These are phyloP conservation scores for Acrocyrtus sp. DNA, from an alignment of 2,888 invertebrate species.

Conservation along the genomic window DNA sequence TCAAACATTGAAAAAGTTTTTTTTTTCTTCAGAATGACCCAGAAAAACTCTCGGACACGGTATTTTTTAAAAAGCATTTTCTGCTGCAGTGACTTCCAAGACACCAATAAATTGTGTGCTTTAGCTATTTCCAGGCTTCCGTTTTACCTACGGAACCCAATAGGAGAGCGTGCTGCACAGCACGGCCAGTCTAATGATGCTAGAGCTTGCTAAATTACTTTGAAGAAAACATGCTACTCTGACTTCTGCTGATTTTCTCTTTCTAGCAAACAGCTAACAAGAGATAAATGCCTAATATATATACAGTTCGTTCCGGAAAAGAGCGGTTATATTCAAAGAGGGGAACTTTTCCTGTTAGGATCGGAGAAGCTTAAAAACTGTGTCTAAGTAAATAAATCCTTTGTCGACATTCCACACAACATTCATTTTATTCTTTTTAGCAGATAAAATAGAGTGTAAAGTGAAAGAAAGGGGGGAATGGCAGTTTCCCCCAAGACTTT, in stretches of 20 bases:
- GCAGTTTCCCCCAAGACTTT: no score
- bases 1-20: background rate
- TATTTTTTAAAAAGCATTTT: background rate
- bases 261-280: no score
- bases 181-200: background rate
- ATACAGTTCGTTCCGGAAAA: background rate
- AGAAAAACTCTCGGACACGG: no score
- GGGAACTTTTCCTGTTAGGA: no score
- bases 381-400: slow-evolving; percentile 30
- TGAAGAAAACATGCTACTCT: background rate
- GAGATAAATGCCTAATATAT: background rate
- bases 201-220: background rate
- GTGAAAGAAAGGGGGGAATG: no score
- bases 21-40: background rate
- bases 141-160: background rate
- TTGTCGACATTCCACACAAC: slow-evolving; percentile 5
- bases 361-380: no score
- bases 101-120: background rate
- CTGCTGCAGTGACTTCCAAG: background rate
- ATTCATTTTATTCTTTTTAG: background rate
- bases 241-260: no score
- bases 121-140: background rate
- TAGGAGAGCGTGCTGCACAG: background rate
- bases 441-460: background rate
- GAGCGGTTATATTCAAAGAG: no score